Evolutionary conservation across 92 coral and sea anemone genomes (phyloP).

Genomic region (Siderastrea siderea): DNA sequence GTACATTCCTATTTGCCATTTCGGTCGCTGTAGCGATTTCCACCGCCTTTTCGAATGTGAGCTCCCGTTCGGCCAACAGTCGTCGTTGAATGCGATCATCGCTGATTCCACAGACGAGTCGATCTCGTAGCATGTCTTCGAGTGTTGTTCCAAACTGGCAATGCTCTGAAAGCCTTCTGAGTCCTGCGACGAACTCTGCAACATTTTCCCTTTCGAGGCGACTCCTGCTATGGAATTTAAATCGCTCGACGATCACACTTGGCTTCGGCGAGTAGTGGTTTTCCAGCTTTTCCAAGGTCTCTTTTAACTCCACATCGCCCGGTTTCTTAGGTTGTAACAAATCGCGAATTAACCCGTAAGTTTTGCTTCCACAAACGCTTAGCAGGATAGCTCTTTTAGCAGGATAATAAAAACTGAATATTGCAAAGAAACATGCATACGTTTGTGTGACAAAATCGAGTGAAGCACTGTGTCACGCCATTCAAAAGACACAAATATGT

Average conservation of each 20-base stretch:
- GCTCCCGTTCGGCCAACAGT: slow-evolving; percentile 52
- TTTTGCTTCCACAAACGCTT: slow-evolving; percentile 66
- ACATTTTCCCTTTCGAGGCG: slow-evolving; percentile 65
- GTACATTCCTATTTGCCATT: slow-evolving; percentile 35
- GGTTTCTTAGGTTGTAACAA: slow-evolving; percentile 67
- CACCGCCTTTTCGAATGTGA: slow-evolving; percentile 48
- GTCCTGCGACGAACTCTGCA: slow-evolving; percentile 69
- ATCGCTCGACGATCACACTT: slow-evolving; percentile 63
- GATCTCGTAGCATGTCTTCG: slow-evolving; percentile 65
- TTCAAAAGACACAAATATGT: no score
- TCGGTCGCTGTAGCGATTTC: slow-evolving; percentile 52
- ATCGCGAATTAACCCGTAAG: slow-evolving; percentile 56
- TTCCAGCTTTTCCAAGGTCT: slow-evolving; percentile 36
- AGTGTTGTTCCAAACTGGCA: slow-evolving; percentile 52
- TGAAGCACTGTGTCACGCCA: no score
- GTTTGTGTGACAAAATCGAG: no score
- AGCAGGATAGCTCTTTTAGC: slow-evolving; percentile 63
- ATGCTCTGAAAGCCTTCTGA: slow-evolving; percentile 53
- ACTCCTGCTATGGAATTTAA: slow-evolving; percentile 59
- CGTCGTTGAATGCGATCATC: slow-evolving; percentile 59
- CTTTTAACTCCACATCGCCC: slow-evolving; percentile 51
- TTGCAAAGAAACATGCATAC: no score
- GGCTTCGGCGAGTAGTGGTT: slow-evolving; percentile 74
- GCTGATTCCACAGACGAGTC: slow-evolving; percentile 57
- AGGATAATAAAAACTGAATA: no score